phyloP scores from a whole-genome alignment of 2,113 vertebrate species.

The Phocoena phocoena region DNA sequence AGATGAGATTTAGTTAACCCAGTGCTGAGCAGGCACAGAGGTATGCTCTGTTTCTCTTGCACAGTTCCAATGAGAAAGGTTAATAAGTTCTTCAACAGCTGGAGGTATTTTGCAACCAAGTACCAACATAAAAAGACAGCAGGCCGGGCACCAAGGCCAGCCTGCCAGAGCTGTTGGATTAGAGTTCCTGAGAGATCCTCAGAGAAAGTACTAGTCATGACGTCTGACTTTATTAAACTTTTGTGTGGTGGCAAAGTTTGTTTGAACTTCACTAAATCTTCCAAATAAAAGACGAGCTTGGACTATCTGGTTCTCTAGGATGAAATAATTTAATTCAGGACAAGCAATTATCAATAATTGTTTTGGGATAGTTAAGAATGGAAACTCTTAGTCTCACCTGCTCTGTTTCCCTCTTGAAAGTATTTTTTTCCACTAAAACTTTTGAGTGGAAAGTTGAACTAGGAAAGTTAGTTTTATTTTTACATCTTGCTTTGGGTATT shows the following conservation, averaged over 20 bases:
- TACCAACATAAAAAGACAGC: conserved; percentile 67
- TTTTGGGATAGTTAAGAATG: conserved; percentile 8
- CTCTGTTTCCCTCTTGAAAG: background rate
- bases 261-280: conserved; percentile 64
- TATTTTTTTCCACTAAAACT: background rate
- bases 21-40: background rate
- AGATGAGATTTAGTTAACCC: background rate
- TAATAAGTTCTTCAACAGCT: conserved; percentile 61
- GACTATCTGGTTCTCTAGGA: conserved; percentile 64
- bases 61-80: conserved; percentile 38
- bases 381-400: conserved; percentile 21
- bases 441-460: conserved; percentile 11
- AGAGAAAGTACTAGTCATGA: conserved; percentile 40
- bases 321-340: conserved; percentile 49
- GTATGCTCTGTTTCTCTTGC: background rate
- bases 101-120: conserved; percentile 64
- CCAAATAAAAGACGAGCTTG: conserved; percentile 60
- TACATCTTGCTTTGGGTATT: background rate
- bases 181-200: background rate
- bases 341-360: conserved; percentile 52
- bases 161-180: conserved; percentile 48
- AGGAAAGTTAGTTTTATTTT: conserved; percentile 13
- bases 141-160: background rate
- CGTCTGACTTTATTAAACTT: conserved; percentile 66
- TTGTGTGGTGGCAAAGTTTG: conserved; percentile 63